These are phyloP conservation scores for Fragum fragum DNA, from an alignment of 2,888 invertebrate genomes.

Conservation along the genomic window DNA sequence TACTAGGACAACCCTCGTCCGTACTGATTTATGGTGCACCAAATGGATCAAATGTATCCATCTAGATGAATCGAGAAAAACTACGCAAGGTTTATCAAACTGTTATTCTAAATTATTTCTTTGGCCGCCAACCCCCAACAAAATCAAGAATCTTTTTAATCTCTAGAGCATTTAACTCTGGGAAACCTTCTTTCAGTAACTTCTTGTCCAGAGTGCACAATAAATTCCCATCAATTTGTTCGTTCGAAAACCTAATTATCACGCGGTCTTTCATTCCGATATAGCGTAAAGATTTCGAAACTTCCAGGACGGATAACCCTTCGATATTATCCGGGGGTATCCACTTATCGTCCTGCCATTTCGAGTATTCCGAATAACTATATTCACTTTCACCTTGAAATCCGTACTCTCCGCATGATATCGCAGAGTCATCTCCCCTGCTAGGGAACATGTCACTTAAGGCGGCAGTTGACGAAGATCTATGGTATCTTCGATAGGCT, in stretches of 20 bases:
- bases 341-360: constrained; percentile 80
- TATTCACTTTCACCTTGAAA: constrained; percentile 80
- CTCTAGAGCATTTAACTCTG: constrained; percentile 84
- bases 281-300: constrained; percentile 81
- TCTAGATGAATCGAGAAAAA: no score
- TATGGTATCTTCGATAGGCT: constrained; percentile 62
- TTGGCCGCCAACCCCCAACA: constrained; percentile 84
- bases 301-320: constrained; percentile 79
- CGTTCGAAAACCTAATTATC: constrained; percentile 81
- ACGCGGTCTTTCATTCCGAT: constrained; percentile 85
- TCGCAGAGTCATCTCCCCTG: constrained; percentile 82
- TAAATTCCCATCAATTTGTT: constrained; percentile 85
- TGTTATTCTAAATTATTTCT: constrained; percentile 66
- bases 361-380: constrained; percentile 79
- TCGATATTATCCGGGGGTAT: constrained; percentile 79
- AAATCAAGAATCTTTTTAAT: constrained; percentile 85
- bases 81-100: no score
- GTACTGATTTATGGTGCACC: no score
- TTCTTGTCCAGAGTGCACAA: constrained; percentile 81
- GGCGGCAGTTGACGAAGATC: constrained; percentile 71
- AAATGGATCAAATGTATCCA: no score
- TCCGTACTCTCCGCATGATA: constrained; percentile 80
- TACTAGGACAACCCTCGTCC: no score
- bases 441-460: constrained; percentile 73
- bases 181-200: constrained; percentile 84